phyloP scores from a whole-genome alignment of 2,113 vertebrate genomes.

The Protobothrops mucrosquamatus region DNA sequence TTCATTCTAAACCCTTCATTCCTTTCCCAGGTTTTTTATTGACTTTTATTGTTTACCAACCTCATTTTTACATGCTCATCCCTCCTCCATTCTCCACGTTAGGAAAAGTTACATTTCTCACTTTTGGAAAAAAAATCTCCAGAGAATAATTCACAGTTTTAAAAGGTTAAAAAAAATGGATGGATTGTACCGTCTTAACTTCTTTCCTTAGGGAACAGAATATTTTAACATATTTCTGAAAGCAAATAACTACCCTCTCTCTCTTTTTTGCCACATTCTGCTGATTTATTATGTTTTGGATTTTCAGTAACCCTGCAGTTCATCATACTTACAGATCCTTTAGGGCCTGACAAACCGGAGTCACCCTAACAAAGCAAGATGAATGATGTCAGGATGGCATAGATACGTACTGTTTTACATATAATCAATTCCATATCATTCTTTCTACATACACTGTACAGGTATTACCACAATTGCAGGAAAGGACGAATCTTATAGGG shows the following conservation, averaged over 20 bases:
- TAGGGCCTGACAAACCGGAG: conserved; percentile 81
- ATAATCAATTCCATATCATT: not conserved
- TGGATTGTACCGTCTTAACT: conserved; percentile 25
- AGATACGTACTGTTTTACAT: not conserved
- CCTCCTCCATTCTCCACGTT: not conserved
- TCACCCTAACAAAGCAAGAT: conserved; percentile 80
- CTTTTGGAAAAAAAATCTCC: not conserved
- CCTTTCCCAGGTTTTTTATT: not conserved
- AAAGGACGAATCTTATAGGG: not conserved
- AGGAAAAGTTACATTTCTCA: not conserved
- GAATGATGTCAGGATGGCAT: conserved; percentile 50
- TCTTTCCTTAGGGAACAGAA: conserved; percentile 23
- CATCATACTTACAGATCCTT: conserved; percentile 87
- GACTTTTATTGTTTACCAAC: not conserved
- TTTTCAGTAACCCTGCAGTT: conserved; percentile 29
- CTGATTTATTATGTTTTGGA: conserved; percentile 32
- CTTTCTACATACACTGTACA: conserved; percentile 7
- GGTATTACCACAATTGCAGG: not conserved
- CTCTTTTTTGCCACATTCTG: conserved; percentile 32
- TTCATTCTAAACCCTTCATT: not conserved
- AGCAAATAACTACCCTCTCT: not conserved
- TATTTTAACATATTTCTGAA: conserved; percentile 32
- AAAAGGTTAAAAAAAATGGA: conserved; percentile 26
- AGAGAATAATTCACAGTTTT: conserved; percentile 28
- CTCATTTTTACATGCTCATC: not conserved